phyloP scores from a whole-genome alignment of 1,140 invertebrate genomes.

The Brachionus sp. region DNA sequence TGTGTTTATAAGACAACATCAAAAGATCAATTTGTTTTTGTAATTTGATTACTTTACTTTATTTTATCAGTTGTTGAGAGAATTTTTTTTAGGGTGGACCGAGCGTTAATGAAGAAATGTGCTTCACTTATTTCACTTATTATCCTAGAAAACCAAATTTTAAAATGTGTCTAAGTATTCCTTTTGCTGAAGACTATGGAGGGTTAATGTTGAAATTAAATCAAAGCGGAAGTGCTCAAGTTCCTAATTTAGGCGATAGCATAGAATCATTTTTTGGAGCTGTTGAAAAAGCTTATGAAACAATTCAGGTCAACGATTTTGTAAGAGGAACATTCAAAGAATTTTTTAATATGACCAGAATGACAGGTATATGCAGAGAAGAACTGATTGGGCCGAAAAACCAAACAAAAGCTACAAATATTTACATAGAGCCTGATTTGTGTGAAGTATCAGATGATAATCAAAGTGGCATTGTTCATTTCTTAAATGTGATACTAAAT shows the following conservation, averaged over 20 bases:
- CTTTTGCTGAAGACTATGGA: neutral
- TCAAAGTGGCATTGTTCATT: neutral
- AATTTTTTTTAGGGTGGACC: neutral
- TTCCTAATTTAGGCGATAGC: neutral
- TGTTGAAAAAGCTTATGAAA: neutral
- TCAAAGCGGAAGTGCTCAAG: neutral
- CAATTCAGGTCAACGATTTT: neutral
- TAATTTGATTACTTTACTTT: neutral
- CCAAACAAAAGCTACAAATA: neutral
- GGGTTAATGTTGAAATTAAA: neutral
- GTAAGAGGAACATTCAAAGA: neutral
- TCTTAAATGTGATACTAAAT: neutral
- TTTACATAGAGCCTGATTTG: neutral
- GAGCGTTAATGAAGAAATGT: constrained; percentile 24
- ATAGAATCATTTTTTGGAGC: neutral
- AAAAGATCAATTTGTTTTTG: neutral
- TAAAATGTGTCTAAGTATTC: neutral
- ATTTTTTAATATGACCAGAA: constrained; percentile 9
- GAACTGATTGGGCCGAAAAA: neutral
- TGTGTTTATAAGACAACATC: constrained; percentile 1
- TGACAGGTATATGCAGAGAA: neutral
- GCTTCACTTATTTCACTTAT: constrained; percentile 12
- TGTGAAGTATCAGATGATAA: neutral
- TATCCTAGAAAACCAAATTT: neutral
- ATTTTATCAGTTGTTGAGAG: neutral